Percentiles rank a stretch among this genome's conserved stretches.
These are phyloP conservation scores for Narcine bancroftii DNA, from an alignment of 2,113 vertebrate genomes.

Conservation along the genomic window DNA sequence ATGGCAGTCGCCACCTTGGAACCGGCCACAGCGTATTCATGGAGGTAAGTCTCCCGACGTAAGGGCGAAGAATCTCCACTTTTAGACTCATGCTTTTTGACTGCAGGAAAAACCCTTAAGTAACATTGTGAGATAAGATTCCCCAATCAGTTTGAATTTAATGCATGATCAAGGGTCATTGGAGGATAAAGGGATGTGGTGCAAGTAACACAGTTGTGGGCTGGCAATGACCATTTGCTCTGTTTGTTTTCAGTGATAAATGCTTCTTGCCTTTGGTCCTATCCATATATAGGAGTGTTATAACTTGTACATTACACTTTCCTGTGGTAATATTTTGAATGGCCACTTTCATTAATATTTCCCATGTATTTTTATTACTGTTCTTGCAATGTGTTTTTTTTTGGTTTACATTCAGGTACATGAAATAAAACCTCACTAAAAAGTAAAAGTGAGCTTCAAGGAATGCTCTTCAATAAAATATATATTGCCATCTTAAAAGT, in stretches of 20 bases:
- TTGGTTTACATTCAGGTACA: not conserved
- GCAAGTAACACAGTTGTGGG: not conserved
- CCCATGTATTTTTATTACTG: not conserved
- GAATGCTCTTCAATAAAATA: not conserved
- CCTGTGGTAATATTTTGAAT: not conserved
- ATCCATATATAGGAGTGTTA: not conserved
- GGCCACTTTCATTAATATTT: not conserved
- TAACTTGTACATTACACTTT: not conserved
- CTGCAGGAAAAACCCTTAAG: too few relatives aligned
- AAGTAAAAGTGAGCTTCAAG: not conserved
- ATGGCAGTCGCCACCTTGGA: too few relatives aligned
- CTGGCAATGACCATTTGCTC: not conserved
- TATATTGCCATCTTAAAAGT: not conserved
- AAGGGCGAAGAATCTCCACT: too few relatives aligned
- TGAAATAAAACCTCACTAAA: not conserved
- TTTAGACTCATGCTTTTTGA: too few relatives aligned
- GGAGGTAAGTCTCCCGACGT: too few relatives aligned
- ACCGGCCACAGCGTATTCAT: too few relatives aligned
- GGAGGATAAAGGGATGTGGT: not conserved
- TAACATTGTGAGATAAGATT: not conserved
- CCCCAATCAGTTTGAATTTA: not conserved
- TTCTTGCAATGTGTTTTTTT: not conserved
- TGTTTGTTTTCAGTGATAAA: constrained; percentile 7
- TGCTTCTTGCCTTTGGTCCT: not conserved
- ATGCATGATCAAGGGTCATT: not conserved